Conservation (phyloP, 2,113 vertebrate species). For the Emydocephalus ijimae region DNA sequence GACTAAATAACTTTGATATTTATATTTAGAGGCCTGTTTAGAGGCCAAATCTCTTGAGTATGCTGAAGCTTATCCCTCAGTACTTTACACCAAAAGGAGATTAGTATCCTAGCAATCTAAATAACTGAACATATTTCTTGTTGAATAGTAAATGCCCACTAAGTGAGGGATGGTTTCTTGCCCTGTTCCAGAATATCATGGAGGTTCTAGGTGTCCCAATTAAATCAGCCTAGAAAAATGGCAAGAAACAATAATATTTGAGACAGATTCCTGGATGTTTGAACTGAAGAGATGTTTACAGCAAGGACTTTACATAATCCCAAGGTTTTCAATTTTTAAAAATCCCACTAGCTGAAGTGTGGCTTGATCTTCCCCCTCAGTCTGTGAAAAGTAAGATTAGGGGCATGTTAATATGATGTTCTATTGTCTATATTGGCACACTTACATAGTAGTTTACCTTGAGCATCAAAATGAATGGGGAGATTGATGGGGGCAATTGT, state of each 20-base stretch:
- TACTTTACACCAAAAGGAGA: constrained; percentile 7
- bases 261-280: constrained; percentile 23
- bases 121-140: constrained; percentile 11
- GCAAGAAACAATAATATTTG: constrained; percentile 25
- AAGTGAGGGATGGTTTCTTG: not conserved
- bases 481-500: not conserved
- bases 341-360: not conserved
- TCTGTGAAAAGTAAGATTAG: not conserved
- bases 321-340: not conserved
- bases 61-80: not conserved
- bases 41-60: constrained; percentile 16
- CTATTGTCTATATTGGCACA: not conserved
- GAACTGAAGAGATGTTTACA: constrained; percentile 17
- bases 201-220: constrained; percentile 4
- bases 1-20: constrained; percentile 11
- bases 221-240: not conserved
- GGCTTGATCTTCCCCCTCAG: not conserved
- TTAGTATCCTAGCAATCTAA: constrained; percentile 1
- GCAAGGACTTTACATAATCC: constrained; percentile 21
- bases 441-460: not conserved
- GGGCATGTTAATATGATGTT: not conserved
- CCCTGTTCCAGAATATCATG: constrained; percentile 25
- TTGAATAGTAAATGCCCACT: constrained; percentile 9
- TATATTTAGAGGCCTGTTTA: constrained; percentile 1
- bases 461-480: not conserved